Percentiles rank a stretch among this genome's conserved stretches.
Conservation (phyloP, 1,140 invertebrate genomes). For the Sinonovacula constricta region DNA sequence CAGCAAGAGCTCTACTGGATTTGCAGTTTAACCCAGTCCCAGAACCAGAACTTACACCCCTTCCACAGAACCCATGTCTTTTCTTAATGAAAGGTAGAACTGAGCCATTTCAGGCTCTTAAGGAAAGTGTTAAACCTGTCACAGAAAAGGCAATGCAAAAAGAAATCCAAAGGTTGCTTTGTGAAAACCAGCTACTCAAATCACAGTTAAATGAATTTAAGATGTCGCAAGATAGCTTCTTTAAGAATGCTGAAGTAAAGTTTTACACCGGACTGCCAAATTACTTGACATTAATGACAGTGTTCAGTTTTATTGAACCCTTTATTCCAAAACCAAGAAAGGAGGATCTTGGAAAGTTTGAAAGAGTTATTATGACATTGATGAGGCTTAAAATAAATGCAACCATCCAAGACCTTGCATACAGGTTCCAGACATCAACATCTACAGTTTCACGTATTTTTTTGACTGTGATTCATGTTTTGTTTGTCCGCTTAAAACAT, state of each 20-base stretch:
- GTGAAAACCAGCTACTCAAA: background rate
- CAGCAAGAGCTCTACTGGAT: constrained; percentile 16
- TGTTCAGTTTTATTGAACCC: constrained; percentile 1
- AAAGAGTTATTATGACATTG: constrained; percentile 22
- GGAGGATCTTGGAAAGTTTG: background rate
- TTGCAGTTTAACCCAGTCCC: background rate
- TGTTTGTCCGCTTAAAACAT: constrained; percentile 26
- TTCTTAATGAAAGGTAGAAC: no score
- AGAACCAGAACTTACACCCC: no score
- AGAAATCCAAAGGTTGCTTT: background rate
- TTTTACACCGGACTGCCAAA: constrained; percentile 28
- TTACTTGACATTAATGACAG: background rate
- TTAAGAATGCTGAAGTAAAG: background rate
- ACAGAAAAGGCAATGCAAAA: no score
- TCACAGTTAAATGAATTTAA: background rate
- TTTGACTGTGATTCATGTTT: constrained; percentile 12
- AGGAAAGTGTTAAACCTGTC: no score
- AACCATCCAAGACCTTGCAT: constrained; percentile 10
- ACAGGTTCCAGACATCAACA: constrained; percentile 7
- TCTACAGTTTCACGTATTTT: constrained; percentile 32
- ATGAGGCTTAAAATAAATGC: constrained; percentile 17
- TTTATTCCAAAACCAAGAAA: constrained; percentile 3
- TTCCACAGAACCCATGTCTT: no score
- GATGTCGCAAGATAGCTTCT: background rate
- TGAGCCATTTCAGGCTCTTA: no score